These are phyloP conservation scores for Umimayanthus kanabou DNA, from an alignment of 92 coral and sea anemone genomes.

Conservation along the genomic window DNA sequence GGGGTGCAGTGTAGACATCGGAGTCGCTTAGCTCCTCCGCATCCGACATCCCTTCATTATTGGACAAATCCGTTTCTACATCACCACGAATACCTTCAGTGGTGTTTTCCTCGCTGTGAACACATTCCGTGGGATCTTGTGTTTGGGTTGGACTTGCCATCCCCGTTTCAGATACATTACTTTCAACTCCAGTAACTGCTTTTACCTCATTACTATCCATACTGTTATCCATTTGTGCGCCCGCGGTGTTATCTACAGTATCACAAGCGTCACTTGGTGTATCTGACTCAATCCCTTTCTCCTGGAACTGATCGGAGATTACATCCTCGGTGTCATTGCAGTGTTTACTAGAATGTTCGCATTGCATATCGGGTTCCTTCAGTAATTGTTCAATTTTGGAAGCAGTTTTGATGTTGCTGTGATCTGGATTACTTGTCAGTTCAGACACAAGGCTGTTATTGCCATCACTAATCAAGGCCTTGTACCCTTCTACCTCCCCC, in stretches of 20 bases:
- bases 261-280: not conserved
- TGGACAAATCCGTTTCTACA: constrained; percentile 78
- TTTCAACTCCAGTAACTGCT: constrained; percentile 17
- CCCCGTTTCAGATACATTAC: constrained; percentile 9
- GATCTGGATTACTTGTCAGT: constrained; percentile 68
- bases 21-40: constrained; percentile 84
- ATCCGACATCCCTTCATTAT: constrained; percentile 87
- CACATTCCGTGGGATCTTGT: constrained; percentile 11
- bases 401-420: constrained; percentile 79
- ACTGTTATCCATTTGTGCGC: constrained; percentile 12
- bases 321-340: constrained; percentile 29
- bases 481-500: constrained; percentile 35
- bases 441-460: constrained; percentile 24
- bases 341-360: constrained; percentile 87
- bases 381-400: constrained; percentile 66
- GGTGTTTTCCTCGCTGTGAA: constrained; percentile 5
- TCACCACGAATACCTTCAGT: constrained; percentile 17
- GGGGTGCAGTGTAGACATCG: constrained; percentile 53
- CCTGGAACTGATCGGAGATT: constrained; percentile 1
- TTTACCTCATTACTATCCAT: not conserved
- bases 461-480: constrained; percentile 21
- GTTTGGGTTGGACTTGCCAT: not conserved
- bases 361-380: constrained; percentile 88
- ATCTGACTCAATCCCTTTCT: constrained; percentile 25
- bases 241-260: not conserved